These are phyloP conservation scores for Eupleurogrammus muticus DNA, from an alignment of 2,797 vertebrate species.

Conservation along the genomic window DNA sequence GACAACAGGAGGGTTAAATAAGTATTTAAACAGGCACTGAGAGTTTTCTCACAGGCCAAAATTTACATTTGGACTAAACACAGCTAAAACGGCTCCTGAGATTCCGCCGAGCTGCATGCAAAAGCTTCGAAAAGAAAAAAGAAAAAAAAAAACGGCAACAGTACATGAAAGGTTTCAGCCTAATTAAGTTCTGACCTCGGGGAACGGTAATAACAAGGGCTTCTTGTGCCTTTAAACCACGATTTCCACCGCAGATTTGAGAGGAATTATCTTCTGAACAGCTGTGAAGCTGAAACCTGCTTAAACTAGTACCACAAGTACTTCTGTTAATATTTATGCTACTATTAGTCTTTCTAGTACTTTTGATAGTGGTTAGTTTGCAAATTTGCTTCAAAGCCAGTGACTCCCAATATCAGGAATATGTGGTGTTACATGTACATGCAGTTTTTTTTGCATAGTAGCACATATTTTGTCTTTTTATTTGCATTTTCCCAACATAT, in stretches of 20 bases:
- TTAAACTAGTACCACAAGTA: not conserved
- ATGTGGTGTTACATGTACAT: no score
- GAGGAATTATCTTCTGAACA: slow-evolving; percentile 40
- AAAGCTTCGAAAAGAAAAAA: slow-evolving; percentile 60
- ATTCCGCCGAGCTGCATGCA: slow-evolving; percentile 50
- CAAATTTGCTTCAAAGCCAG: not conserved
- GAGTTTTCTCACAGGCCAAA: slow-evolving; percentile 16
- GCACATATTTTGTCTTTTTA: no score
- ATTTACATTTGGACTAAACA: slow-evolving; percentile 47
- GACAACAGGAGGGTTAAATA: not conserved
- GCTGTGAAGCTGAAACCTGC: slow-evolving; percentile 19
- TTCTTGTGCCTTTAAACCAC: slow-evolving; percentile 43
- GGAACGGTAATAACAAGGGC: slow-evolving; percentile 49
- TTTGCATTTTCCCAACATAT: no score
- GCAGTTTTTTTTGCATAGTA: no score
- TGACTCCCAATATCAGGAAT: no score
- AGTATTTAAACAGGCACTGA: slow-evolving; percentile 1
- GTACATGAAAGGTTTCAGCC: slow-evolving; percentile 66
- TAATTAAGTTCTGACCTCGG: slow-evolving; percentile 65
- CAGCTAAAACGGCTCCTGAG: slow-evolving; percentile 40
- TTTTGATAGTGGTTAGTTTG: not conserved
- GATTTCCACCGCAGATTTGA: slow-evolving; percentile 40
- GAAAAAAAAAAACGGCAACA: slow-evolving; percentile 48
- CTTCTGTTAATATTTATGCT: not conserved
- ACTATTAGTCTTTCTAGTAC: not conserved